Evolutionary conservation across 2,113 vertebrate genomes (phyloP), one percentile per base, ranked within the genome.

Genomic region (Macheiramphus alcinus): DNA sequence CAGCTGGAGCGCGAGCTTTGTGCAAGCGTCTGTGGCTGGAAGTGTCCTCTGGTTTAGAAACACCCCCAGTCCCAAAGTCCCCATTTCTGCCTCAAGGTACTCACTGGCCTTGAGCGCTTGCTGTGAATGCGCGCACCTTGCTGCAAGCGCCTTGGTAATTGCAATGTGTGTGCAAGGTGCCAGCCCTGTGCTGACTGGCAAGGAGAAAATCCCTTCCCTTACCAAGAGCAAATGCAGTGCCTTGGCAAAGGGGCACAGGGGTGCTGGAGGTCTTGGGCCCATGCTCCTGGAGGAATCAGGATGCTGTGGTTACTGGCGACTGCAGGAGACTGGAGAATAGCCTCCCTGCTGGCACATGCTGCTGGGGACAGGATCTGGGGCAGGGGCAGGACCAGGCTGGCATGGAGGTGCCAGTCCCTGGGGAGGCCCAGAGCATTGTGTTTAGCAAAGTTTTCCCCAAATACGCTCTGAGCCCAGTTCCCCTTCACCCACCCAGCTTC

Each of bases 111-210:
- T 11, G n/a, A 56, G 80, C 0, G 2, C 62, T 63, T 45, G 34
- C 29, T 18, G 22, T 18, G 36, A 27, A 40, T 3, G 4, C 38
- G 4, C 4, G 0, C 50, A 31, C 47, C 43, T 66, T 20, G 23
- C 59, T 34, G 42, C 2, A 5, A 11, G 67, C 0, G 0, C 31
- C 25, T 18, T 10, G 2, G 55, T 59, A n/a, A 42, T 8, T 40
- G 56, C 29, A 25, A 16, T 0, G 5, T 23, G 26, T 34, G 32
- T 6, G 18, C 9, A 1, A 53, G 22, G 68, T 26, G 40, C 59
- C 0, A 0, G 23, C 42, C 34, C 29, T 0, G 0, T 34, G 48
- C 63, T n/a, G 45, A n/a, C n/a, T n/a, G 42, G 61, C 55, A 31
- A 72, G 56, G 47, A 74, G n/a, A 67, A 88, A 80, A 62, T 47